Percentiles rank a stretch among this genome's conserved stretches.
These are phyloP conservation scores for Stichopus horrens DNA, from an alignment of 53 echinoderm and acorn worm species.

Conservation along the genomic window DNA sequence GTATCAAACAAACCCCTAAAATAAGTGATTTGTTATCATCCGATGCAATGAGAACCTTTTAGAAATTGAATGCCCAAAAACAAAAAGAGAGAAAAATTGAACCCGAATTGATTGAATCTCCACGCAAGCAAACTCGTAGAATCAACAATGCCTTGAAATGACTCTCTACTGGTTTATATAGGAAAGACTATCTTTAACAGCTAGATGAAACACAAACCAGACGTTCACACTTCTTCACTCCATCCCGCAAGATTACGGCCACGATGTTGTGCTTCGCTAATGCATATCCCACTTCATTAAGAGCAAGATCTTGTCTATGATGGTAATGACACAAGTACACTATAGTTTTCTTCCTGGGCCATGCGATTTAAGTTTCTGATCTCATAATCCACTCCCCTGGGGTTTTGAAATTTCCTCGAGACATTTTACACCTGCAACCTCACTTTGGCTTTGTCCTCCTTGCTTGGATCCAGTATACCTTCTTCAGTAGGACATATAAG, in stretches of 20 bases:
- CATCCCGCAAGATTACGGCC: not conserved
- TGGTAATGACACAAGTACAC: too few relatives aligned
- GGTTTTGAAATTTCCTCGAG: too few relatives aligned
- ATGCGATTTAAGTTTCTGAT: too few relatives aligned
- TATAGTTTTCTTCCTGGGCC: too few relatives aligned
- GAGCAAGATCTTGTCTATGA: too few relatives aligned
- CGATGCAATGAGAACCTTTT: constrained; percentile 7
- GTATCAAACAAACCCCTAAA: not conserved
- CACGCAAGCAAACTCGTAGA: not conserved
- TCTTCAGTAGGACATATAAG: too few relatives aligned
- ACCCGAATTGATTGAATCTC: not conserved
- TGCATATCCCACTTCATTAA: too few relatives aligned
- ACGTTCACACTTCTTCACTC: not conserved
- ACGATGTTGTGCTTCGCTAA: too few relatives aligned
- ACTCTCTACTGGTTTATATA: not conserved
- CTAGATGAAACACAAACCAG: not conserved
- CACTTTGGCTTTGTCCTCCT: too few relatives aligned
- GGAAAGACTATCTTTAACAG: not conserved
- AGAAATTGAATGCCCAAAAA: not conserved
- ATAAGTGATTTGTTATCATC: constrained; percentile 14
- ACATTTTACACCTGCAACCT: too few relatives aligned
- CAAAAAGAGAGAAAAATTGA: not conserved
- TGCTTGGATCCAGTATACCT: too few relatives aligned
- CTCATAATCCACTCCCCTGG: too few relatives aligned
- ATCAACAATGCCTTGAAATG: not conserved